Conservation (phyloP, 2,113 vertebrate species). For the Rhipidura dahli region DNA sequence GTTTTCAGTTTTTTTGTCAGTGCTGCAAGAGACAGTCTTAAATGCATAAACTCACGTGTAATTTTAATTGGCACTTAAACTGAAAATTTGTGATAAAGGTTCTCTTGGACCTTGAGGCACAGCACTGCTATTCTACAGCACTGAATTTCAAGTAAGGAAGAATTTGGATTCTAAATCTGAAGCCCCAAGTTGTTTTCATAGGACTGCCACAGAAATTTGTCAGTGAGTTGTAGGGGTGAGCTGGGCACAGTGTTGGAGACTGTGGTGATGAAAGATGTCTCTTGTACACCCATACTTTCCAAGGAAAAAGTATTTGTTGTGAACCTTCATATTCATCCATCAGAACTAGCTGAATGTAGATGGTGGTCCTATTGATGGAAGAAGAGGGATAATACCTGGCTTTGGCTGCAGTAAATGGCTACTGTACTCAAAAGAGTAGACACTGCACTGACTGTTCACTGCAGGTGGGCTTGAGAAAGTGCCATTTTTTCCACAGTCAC, state of each 20-base stretch:
- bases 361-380: not conserved
- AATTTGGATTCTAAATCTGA: not conserved
- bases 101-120: not conserved
- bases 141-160: not conserved
- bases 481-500: not conserved
- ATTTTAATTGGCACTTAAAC: not conserved
- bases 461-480: not conserved
- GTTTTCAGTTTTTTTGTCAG: not conserved
- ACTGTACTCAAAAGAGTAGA: not conserved
- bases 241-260: not conserved
- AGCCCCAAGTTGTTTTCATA: not conserved
- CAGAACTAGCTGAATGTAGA: not conserved
- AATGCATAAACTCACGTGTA: not conserved
- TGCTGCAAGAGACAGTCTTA: not conserved
- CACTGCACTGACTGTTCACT: not conserved
- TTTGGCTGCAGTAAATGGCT: not conserved
- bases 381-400: not conserved
- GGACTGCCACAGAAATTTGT: not conserved
- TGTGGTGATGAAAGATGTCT: not conserved
- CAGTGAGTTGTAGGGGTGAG: not conserved
- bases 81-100: not conserved
- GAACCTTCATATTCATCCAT: not conserved
- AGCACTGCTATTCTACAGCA: not conserved
- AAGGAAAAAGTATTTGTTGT: not conserved
- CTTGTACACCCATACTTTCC: not conserved